Base-by-base conservation (phyloP, 2,888 invertebrate genomes). In the Thumatha senex region DNA sequence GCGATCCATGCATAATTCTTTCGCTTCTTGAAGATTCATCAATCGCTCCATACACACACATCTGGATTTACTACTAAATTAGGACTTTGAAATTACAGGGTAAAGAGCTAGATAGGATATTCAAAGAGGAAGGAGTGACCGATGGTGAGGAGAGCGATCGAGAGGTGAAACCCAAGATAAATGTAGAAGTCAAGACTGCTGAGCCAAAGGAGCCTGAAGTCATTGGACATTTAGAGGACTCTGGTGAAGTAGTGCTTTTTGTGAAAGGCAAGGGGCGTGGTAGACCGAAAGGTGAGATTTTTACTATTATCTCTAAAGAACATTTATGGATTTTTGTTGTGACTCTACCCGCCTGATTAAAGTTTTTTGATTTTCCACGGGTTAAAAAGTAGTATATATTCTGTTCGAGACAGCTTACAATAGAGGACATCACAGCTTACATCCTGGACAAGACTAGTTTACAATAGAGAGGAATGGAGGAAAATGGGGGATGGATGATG, bases 51-150 rank as follows among this genome's bases (percentile, higher is more conserved):
- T n/a, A n/a, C n/a, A n/a, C n/a, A n/a, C n/a, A n/a, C n/a, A 24
- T 2, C 18, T 24, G 18, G 5, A 24, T 24, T 24, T 24, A 5
- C 18, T 14, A 39, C 14, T 5, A 11, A 7, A 2, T 11, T 24
- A 36, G 13, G 1, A 1, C 11, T 18, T 29, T 2, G 0, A 30
- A 1, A 14, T 61, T 67, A 78, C 18, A 95, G 92, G 96, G 96
- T 4, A 95, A 95, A 78, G 96, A 96, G 80, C 82, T 96, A 44
- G 96, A 96, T 67, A 92, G 94, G 60, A 94, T 96, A 61, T 94
- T 95, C 63, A 92, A 93, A 67, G 94, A 95, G 70, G 95, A 95
- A 80, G 96, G 95, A 0, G 93, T 96, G 10, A 93, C 93, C 24
- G 95, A 95, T 49, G 93, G 92, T 31, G 92, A 92, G 38, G 94